Base-by-base conservation (phyloP, 2,113 vertebrate species). In the Micronycteris hirsuta region DNA sequence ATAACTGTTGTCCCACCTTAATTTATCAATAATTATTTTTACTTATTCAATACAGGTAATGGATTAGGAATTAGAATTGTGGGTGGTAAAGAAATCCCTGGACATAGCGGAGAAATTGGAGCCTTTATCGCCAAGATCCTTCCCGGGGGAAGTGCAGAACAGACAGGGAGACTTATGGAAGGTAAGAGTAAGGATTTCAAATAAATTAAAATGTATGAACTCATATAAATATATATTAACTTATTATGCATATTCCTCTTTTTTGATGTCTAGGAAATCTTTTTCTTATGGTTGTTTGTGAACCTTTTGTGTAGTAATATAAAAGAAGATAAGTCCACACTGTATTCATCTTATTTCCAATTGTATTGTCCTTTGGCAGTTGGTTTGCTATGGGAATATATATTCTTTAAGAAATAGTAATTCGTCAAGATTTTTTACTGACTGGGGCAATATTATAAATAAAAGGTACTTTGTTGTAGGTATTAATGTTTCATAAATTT, bases 41-140 rank as follows among this genome's bases (percentile, higher is more conserved):
- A 36, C 92, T 93, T 97, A 81, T 84, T 96, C 26, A 96, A 93
- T 96, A 86, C 96, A 99, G 99, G 99, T 45, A 99, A 99, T 67
- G 99, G 99, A 89, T 98, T 99, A 94, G 99, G 99, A 84, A 99
- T 99, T 90, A 98, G 99, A 96, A 98, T 99, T 91, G 99, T 99
- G 54, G 99, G 99, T 89, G 99, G 99, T 36, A 99, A 99, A 97
- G 99, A 99, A 98, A 99, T 99, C 96, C 99, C 99, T 28, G 99
- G 99, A 93, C 98, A 98, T 94, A 97, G 97, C 52, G 99, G 99
- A 95, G 99, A 99, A 98, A 99, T 99, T 89, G 99, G 99, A 98
- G 99, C 99, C 71, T 99, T 99, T 92, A 98, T 99, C 95, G 99
- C 99, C 96, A 99, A 99, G 97, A 99, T 99, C 94, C 98, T 99